Base-by-base conservation (phyloP, 2,888 invertebrate genomes). In the Plebejus melissa region DNA sequence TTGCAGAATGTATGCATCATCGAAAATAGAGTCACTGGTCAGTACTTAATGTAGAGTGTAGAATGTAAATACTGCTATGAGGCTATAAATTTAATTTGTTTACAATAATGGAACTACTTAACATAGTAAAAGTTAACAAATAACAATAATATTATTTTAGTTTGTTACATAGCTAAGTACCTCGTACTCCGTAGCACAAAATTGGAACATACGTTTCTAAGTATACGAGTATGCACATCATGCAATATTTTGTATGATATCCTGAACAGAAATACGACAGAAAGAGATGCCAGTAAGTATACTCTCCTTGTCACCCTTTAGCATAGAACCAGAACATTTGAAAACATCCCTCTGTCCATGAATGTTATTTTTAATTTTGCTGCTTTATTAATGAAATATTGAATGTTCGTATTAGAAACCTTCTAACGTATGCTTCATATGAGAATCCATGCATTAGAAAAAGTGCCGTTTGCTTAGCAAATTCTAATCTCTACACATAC, bases 401-500 rank as follows among this genome's bases (percentile, higher is more conserved):
- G 50, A 50, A 46, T 71, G 54, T n/a, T 74, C 46, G 65, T 82
- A 84, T 87, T 87, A 87, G 85, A 87, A 85, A 80, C 81, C 81
- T 83, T 83, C 85, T 83, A 84, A 65, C 83, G 84, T 65, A 36
- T 32, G 84, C 76, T 80, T 80, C 86, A 83, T 84, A 84, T 84
- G 85, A 46, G 76, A 16, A 54, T 54, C 80, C 32, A 79, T 82
- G 83, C 87, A 85, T 92, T 90, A 91, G 90, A 92, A 91, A 90
- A 91, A 89, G 82, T 84, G 86, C 85, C 90, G 86, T 91, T 91
- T 88, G 90, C 88, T 93, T 89, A 92, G 93, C 87, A 93, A 93
- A 90, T 93, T 93, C 93, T 93, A 93, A 93, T 93, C 93, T 93
- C 90, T 88, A 87, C 93, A 93, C 93, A 93, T 93, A 93, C 92